A percentile compares a stretch with the other conserved stretches of the same genome.
These are phyloP conservation scores for Leuciscus idus DNA, from an alignment of 2,113 vertebrate species.

Conservation along the genomic window DNA sequence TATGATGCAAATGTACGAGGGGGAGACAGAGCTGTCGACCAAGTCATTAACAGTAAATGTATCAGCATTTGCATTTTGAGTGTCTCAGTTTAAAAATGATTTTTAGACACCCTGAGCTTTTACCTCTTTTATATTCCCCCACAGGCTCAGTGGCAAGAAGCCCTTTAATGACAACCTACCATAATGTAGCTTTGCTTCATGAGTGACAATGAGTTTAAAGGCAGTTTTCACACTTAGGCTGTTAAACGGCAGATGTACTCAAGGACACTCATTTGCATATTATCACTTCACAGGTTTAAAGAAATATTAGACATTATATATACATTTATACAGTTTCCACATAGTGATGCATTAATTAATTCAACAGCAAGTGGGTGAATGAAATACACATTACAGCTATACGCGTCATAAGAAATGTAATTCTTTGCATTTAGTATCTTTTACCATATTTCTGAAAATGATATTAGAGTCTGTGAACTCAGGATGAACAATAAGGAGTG, in stretches of 20 bases:
- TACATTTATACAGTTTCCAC: slow-evolving; percentile 7
- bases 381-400: neutral
- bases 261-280: slow-evolving; percentile 38
- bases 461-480: slow-evolving; percentile 32
- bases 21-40: slow-evolving; percentile 50
- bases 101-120: slow-evolving; percentile 49
- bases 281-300: slow-evolving; percentile 26
- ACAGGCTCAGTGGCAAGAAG: slow-evolving; percentile 6
- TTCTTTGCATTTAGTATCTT: neutral
- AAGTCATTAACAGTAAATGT: slow-evolving; percentile 59
- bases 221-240: slow-evolving; percentile 14
- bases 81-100: slow-evolving; percentile 54
- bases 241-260: slow-evolving; percentile 28
- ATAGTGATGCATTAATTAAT: neutral
- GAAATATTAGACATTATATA: neutral
- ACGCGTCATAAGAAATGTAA: neutral
- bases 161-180: slow-evolving; percentile 36
- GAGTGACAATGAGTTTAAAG: slow-evolving; percentile 32
- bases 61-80: slow-evolving; percentile 58
- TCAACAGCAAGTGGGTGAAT: slow-evolving; percentile 4
- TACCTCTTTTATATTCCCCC: slow-evolving; percentile 37
- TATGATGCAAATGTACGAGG: slow-evolving; percentile 59
- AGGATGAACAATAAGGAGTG: slow-evolving; percentile 53
- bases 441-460: slow-evolving; percentile 29
- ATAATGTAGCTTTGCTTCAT: slow-evolving; percentile 29